Base-by-base conservation (phyloP, 2,888 invertebrate genomes). In the Agriopis leucophaearia region DNA sequence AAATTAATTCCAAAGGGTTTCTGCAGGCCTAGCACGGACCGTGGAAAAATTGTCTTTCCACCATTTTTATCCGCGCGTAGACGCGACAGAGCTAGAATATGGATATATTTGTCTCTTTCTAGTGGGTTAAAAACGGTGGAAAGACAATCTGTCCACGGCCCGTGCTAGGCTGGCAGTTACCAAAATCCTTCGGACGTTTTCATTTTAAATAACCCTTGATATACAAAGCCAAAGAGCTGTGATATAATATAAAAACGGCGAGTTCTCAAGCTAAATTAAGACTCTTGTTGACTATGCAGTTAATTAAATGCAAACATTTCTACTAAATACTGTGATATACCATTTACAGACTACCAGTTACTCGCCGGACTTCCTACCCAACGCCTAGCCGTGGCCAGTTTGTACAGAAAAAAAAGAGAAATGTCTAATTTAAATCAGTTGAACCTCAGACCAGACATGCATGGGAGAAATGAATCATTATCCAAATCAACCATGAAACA, bases 251-350 rank as follows among this genome's bases (percentile, higher is more conserved):
- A 54, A 55, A 79, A 81, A 73, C 76, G 77, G 80, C 85, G 36
- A 50, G 58, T 84, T 58, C 16, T 27, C 45, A 12, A 45, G 42
- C 47, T 54, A 88, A 89, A 88, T 87, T 86, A 88, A 83, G 85
- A 85, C 82, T 84, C 82, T 81, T 88, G 88, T 89, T 89, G 89
- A 86, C 87, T 83, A 27, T 27, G 77, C 76, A 83, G 83, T 82
- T 90, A 90, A 91, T 89, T 89, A 89, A 90, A 89, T 86, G 87
- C 89, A 88, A 90, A 89, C 87, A 87, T 85, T 84, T 78, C 82
- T 76, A 81, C 85, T 81, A 86, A 87, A 84, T 84, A 83, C 82
- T 78, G 76, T 78, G 79, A 82, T 85, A 85, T 78, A 77, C 78
- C 69, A 77, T 69, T 74, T 59, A 42, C 42, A 59, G 18, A 48